Percentiles rank a stretch among this genome's conserved stretches.
phyloP scores from a whole-genome alignment of 2,113 vertebrate genomes.

The Campylomormyrus numenius region DNA sequence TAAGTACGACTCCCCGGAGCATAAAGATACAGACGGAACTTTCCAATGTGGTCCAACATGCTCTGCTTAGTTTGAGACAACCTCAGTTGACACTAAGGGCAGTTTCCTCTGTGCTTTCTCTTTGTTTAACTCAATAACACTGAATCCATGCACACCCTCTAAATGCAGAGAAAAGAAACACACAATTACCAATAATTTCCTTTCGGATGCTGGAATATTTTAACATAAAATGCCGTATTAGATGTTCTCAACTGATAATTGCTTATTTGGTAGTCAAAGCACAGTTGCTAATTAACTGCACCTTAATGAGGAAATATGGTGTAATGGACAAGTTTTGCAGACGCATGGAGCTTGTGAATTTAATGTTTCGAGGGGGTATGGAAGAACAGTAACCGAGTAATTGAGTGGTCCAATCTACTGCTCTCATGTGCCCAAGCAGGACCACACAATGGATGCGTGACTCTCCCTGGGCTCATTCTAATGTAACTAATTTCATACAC shows the following conservation, averaged over 20 bases:
- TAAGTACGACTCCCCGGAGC: background rate
- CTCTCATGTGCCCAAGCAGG: conserved; percentile 26
- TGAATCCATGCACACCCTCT: background rate
- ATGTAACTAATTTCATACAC: conserved; percentile 27
- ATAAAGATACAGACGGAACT: background rate
- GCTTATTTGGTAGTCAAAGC: background rate
- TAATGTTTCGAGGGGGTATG: background rate
- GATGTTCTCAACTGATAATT: background rate
- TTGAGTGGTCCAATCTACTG: conserved; percentile 39
- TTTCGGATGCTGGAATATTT: background rate
- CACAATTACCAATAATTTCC: background rate
- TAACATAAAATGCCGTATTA: background rate
- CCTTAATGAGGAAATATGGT: conserved; percentile 16
- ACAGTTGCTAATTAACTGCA: background rate
- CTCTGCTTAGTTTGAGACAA: background rate
- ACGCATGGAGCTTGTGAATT: background rate
- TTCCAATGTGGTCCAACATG: background rate
- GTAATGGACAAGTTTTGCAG: background rate
- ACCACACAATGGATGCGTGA: conserved; percentile 39
- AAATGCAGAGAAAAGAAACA: background rate
- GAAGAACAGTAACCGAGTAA: conserved; percentile 29
- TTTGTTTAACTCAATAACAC: conserved; percentile 6
- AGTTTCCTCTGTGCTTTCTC: background rate
- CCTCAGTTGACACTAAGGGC: background rate
- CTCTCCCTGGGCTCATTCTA: conserved; percentile 39